Base-by-base conservation (phyloP, 2,888 invertebrate species). In the Lasioglossum morio region DNA sequence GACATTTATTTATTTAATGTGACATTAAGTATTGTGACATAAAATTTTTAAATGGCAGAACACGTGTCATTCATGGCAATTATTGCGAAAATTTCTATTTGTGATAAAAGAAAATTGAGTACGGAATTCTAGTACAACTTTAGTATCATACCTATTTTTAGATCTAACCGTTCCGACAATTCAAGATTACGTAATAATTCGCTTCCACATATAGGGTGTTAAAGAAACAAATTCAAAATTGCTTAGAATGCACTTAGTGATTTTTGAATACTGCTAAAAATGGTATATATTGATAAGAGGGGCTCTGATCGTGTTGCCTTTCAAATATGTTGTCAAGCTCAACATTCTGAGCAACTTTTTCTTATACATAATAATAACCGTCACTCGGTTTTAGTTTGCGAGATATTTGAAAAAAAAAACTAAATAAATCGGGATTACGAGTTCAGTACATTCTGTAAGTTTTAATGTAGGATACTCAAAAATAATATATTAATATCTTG, bases 111-210 rank as follows among this genome's bases (percentile, higher is more conserved):
- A n/a, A 40, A 70, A 70, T n/a, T 48, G 19, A 81, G 79, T 30
- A 66, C 37, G 69, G 79, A 74, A 81, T 72, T 83, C 60, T 53
- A 72, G 66, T 46, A 30, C 63, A 74, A 77, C 37, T 48, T 77
- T 70, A 69, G 72, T 30, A 79, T 74, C 73, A 66, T 46, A 53
- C 81, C 81, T 88, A 88, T 91, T 90, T 85, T 88, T 79, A 85
- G 89, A 87, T 37, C 37, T 19, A 69, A 60, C 80, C 75, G 85
- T 86, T 84, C 87, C 79, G 79, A 76, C 77, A 85, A 78, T 81
- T 73, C 77, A 43, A 70, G 79, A 80, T 89, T 91, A 88, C 88
- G 88, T 86, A 90, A 90, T 84, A 78, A 82, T 85, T 78, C 57
- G 70, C 81, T 40, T 70, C n/a, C 8, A 27, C 14, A n/a, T 70